Percentiles rank a stretch among this genome's conserved stretches.
Evolutionary conservation across 1,140 invertebrate genomes (phyloP).

Genomic region (Psilanteris sp.): DNA sequence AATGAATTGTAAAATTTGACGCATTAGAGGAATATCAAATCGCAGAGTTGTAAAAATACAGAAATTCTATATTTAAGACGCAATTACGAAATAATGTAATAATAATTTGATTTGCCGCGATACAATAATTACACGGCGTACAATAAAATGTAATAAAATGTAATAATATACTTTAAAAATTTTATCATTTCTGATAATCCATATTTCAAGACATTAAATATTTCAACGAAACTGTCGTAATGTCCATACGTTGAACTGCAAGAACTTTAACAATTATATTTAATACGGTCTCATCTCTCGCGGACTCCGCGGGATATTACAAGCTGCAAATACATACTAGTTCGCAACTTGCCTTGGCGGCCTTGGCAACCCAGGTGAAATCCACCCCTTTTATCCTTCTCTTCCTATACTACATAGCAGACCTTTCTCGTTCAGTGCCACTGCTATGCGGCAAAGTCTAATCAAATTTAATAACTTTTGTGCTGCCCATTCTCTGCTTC

Average conservation of each 20-base stretch:
- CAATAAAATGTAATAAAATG: no score
- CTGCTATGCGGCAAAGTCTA: slow-evolving; percentile 74
- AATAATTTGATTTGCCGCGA: no score
- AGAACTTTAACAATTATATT: slow-evolving; percentile 79
- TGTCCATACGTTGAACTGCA: slow-evolving; percentile 66
- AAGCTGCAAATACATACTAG: slow-evolving; percentile 72
- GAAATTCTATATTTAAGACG: no score
- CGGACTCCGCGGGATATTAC: slow-evolving; percentile 67
- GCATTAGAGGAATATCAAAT: no score
- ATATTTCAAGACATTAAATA: slow-evolving; percentile 67
- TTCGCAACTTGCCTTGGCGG: slow-evolving; percentile 68
- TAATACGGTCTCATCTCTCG: slow-evolving; percentile 73
- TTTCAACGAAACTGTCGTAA: slow-evolving; percentile 72
- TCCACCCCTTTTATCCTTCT: slow-evolving; percentile 67
- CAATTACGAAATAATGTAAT: no score
- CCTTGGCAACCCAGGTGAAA: slow-evolving; percentile 73
- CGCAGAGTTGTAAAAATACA: no score
- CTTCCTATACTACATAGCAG: slow-evolving; percentile 58
- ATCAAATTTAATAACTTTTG: slow-evolving; percentile 81
- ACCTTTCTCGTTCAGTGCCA: slow-evolving; percentile 59
- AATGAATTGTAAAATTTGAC: no score
- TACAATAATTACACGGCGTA: no score
- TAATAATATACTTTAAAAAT: slow-evolving; percentile 4
- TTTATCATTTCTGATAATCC: slow-evolving; percentile 35
- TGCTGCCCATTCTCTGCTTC: slow-evolving; percentile 64